Evolutionary conservation across 2,888 invertebrate genomes (phyloP).

Genomic region (Cantharis rustica): DNA sequence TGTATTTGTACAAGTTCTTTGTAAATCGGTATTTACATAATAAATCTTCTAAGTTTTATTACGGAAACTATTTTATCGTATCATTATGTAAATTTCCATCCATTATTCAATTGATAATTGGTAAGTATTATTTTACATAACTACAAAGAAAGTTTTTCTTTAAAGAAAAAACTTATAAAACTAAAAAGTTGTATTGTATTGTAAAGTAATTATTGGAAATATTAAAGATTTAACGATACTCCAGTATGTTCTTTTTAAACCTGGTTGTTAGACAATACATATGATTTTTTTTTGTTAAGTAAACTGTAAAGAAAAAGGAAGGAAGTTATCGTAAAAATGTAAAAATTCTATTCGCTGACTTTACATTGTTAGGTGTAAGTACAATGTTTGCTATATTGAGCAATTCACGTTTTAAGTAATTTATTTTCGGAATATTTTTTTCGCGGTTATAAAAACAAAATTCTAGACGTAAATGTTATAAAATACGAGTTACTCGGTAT

Average conservation of each 20-base stretch:
- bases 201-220: not conserved
- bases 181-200: not conserved
- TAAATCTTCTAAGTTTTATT: not conserved
- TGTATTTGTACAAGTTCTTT: not conserved
- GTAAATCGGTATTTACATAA: not conserved
- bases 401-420: no score
- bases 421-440: no score
- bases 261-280: slow-evolving; percentile 1
- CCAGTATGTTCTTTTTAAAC: not conserved
- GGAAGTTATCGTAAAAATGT: slow-evolving; percentile 12
- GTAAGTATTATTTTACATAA: not conserved
- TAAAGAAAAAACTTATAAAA: not conserved
- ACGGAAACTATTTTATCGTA: not conserved
- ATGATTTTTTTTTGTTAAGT: not conserved
- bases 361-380: slow-evolving; percentile 11
- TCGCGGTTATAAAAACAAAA: no score
- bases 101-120: not conserved
- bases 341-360: slow-evolving; percentile 5
- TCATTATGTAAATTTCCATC: not conserved
- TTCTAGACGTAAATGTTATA: no score
- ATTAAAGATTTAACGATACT: not conserved
- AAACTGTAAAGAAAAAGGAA: not conserved
- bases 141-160: not conserved
- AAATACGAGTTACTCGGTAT: no score
- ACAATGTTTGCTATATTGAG: no score